Evolutionary conservation across 2,797 vertebrate species (phyloP).

Genomic region (Craterocephalus amniculus): DNA sequence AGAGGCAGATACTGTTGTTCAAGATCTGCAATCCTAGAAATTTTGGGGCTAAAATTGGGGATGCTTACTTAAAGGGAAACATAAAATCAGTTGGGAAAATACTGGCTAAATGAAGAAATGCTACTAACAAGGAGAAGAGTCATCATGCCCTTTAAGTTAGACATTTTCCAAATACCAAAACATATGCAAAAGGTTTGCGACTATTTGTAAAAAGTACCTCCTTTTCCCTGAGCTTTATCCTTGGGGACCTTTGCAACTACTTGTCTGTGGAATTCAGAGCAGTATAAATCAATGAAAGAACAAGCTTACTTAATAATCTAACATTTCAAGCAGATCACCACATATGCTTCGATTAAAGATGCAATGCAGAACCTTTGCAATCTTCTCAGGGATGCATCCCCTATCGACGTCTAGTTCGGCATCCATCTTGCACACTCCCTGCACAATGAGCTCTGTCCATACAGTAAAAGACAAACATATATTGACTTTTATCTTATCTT

Average conservation of each 20-base stretch:
- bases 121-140: not conserved
- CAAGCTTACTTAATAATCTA: not conserved
- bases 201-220: not conserved
- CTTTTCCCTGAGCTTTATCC: not conserved
- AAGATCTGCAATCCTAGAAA: not conserved
- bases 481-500: no score
- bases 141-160: not conserved
- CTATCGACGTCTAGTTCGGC: no score
- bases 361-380: no score
- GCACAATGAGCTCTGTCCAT: no score
- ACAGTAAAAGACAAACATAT: no score
- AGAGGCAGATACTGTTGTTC: slow-evolving; percentile 11
- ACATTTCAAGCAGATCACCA: not conserved
- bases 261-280: not conserved
- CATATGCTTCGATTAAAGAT: not conserved
- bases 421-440: no score
- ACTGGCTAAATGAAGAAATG: not conserved
- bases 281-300: not conserved
- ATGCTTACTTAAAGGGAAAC: not conserved
- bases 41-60: not conserved
- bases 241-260: not conserved
- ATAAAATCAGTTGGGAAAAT: not conserved
- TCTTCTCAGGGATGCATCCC: no score
- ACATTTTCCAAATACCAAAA: slow-evolving; percentile 12
- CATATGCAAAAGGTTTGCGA: not conserved